Conservation (phyloP, 2,797 vertebrate species). For the Pyrrhura leucotis region DNA sequence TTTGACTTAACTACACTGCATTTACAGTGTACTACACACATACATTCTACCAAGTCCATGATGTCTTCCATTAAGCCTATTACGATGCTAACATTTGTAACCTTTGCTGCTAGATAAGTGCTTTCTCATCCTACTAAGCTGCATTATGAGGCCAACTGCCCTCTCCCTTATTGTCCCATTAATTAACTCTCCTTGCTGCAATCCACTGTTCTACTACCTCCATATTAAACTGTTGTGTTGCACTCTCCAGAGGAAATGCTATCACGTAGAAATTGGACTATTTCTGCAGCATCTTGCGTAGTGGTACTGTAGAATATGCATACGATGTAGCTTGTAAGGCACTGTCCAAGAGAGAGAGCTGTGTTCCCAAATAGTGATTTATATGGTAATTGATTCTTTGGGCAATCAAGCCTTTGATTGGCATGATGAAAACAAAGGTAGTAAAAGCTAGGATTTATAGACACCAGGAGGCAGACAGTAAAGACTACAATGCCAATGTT, state of each 20-base stretch:
- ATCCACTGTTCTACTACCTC: not conserved
- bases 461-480: conserved; percentile 45
- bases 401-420: conserved; percentile 50
- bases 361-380: conserved; percentile 6
- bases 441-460: conserved; percentile 53
- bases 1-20: not conserved
- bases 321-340: not conserved
- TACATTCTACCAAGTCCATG: not conserved
- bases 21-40: not conserved
- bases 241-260: not conserved
- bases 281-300: not conserved
- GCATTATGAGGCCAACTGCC: not conserved
- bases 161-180: not conserved
- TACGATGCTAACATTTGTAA: not conserved
- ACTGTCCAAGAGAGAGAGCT: not conserved
- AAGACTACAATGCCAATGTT: conserved; percentile 4
- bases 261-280: not conserved
- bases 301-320: not conserved
- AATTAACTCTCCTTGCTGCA: not conserved
- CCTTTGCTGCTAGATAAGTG: not conserved
- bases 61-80: not conserved
- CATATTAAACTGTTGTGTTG: not conserved
- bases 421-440: conserved; percentile 53
- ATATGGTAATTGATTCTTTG: conserved; percentile 40
- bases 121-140: not conserved